Evolutionary conservation across 2,797 vertebrate genomes (phyloP), one percentile per base, ranked within the genome.

Genomic region (Epinephelus malabaricus): DNA sequence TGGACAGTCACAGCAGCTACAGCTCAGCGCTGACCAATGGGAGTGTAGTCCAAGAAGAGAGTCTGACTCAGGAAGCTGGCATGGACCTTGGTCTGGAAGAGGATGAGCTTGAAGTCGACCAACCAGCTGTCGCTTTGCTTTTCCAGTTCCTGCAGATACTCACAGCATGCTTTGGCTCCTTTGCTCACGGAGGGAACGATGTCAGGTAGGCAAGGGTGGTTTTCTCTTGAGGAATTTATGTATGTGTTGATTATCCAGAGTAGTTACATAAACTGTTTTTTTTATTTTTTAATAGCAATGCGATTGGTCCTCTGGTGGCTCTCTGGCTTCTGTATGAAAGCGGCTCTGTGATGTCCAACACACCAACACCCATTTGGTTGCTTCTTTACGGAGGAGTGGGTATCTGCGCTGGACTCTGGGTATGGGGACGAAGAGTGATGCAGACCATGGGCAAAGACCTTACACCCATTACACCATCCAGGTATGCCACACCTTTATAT

Each of bases 101-200:
- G 89, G 98, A 87, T 1, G 95, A 96, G 82, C 95, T 98, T 95
- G 97, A 86, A 95, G 95, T 25, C 73, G 98, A 90, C 95, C 97
- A 11, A 89, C 96, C 81, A 77, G 97, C 97, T 51, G 97, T 99
- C 60, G 96, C 98, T 25, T 90, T 95, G 0, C 97, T 99, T 38
- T 99, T 99, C 94, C 98, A 98, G 86, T 99, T 99, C 85, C 95
- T 99, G 65, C 98, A 99, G 92, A 98, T 99, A 78, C 96, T 99
- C 77, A 99, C 98, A 0, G 98, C 98, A 4, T 99, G 98, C 81
- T 99, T 99, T 25, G 98, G 98, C 78, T 99, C 98, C 51, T 99
- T 99, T 64, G 98, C 98, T 74, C 98, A 99, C 0, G 98, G 98
- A 38, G 98, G 98, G 76, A 99, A 99, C 1, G 98, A 99, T 0